phyloP scores from a whole-genome alignment of 2,113 vertebrate species.

The Oncorhynchus gorbuscha region DNA sequence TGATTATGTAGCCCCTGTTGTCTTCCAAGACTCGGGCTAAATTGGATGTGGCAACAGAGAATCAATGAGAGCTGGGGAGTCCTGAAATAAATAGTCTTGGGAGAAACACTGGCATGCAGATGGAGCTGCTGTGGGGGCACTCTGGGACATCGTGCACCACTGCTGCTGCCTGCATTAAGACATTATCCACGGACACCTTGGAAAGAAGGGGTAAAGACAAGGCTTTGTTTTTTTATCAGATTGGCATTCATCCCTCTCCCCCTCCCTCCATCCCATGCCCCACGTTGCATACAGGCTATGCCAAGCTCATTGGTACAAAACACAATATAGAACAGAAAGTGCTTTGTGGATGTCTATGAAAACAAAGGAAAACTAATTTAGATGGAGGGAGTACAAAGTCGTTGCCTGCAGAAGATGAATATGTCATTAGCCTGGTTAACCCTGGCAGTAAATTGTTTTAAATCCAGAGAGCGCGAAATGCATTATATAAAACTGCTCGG shows the following conservation, averaged over 20 bases:
- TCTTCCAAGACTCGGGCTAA: conserved; percentile 41
- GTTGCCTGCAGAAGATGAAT: conserved; percentile 53
- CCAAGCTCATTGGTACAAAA: not conserved
- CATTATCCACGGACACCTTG: conserved; percentile 3
- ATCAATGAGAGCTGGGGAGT: conserved; percentile 34
- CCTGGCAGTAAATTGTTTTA: conserved; percentile 59
- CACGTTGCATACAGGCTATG: not conserved
- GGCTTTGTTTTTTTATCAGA: not conserved
- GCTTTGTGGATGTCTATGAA: conserved; percentile 31
- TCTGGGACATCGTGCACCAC: not conserved
- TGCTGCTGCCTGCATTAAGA: conserved; percentile 9
- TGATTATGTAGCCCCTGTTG: conserved; percentile 41
- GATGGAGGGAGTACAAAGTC: conserved; percentile 31
- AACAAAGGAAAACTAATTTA: conserved; percentile 59
- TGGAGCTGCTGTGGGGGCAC: not conserved
- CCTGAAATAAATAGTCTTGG: conserved; percentile 40
- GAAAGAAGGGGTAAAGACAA: not conserved
- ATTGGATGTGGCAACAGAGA: conserved; percentile 53
- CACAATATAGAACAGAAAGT: conserved; percentile 23
- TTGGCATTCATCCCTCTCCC: not conserved
- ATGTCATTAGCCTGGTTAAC: conserved; percentile 63
- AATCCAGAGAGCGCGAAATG: conserved; percentile 47
- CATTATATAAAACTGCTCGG: conserved; percentile 58
- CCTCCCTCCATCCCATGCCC: not conserved
- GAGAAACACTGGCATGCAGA: conserved; percentile 31